A percentile compares a stretch with the other conserved stretches of the same genome.
Evolutionary conservation across 1,140 invertebrate genomes (phyloP).

Genomic region (Planococcus citri): DNA sequence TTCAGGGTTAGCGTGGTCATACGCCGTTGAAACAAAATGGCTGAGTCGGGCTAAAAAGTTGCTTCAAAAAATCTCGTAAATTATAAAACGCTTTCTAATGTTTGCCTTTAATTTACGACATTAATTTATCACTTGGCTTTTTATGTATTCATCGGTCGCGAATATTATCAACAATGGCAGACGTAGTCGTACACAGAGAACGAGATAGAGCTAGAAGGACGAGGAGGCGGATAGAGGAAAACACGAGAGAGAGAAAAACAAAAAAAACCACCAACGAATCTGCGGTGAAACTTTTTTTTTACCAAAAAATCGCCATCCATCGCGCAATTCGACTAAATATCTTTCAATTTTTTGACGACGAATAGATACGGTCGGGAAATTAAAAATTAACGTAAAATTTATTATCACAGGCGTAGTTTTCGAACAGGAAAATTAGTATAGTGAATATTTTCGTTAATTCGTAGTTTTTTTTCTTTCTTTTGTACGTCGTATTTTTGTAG

Average conservation of each 20-base stretch:
- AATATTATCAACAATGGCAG: too few species aligned
- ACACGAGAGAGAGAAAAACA: too few species aligned
- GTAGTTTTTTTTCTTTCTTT: neutral
- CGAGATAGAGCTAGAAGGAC: too few species aligned
- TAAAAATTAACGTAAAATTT: constrained; percentile 1
- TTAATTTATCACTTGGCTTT: neutral
- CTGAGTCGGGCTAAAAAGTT: neutral
- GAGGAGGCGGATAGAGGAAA: too few species aligned
- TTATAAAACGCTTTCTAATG: neutral
- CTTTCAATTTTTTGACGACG: neutral
- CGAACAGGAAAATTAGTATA: constrained; percentile 2
- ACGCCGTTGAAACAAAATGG: neutral
- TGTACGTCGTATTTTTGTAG: too few species aligned
- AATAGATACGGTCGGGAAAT: too few species aligned
- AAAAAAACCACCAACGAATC: neutral
- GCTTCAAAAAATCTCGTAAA: neutral
- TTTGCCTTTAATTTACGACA: neutral
- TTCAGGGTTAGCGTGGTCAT: neutral
- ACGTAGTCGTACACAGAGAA: too few species aligned
- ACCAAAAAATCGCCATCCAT: too few species aligned
- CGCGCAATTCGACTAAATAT: neutral
- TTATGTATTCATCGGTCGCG: neutral
- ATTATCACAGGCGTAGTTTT: constrained; percentile 3
- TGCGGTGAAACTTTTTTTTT: neutral
- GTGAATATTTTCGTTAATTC: neutral